Percentiles rank a stretch among this genome's conserved stretches.
phyloP scores from a whole-genome alignment of 2,888 invertebrate genomes.

The Cheilosia pagana region DNA sequence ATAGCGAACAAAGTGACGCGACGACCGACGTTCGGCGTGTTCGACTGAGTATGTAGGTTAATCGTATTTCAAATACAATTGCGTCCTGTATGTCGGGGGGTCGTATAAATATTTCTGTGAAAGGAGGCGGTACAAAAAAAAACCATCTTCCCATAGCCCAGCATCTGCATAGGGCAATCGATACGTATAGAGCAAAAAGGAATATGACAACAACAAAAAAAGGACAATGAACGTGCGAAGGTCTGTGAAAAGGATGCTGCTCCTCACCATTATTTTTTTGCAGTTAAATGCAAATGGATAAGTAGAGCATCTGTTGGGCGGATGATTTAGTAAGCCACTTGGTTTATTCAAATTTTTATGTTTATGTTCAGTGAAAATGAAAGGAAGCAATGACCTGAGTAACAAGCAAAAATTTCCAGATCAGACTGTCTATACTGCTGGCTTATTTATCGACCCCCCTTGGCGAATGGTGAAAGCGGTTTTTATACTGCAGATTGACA shows the following conservation, averaged over 20 bases:
- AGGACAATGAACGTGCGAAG: slow-evolving; percentile 3
- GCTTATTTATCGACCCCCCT: too few relatives aligned
- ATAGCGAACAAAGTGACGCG: slow-evolving; percentile 11
- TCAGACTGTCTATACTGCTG: too few relatives aligned
- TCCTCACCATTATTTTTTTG: not conserved
- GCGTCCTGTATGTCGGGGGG: not conserved
- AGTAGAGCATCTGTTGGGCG: slow-evolving; percentile 3
- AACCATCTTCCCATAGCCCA: not conserved
- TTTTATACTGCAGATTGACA: too few relatives aligned
- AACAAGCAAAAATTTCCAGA: too few relatives aligned
- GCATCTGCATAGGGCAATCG: slow-evolving; percentile 5
- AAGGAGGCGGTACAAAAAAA: not conserved
- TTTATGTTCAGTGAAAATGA: not conserved
- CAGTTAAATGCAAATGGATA: not conserved
- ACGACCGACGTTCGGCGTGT: slow-evolving; percentile 26
- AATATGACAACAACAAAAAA: slow-evolving; percentile 24
- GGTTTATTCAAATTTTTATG: slow-evolving; percentile 11
- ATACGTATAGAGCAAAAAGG: slow-evolving; percentile 9
- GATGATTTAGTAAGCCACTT: slow-evolving; percentile 21
- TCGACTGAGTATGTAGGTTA: slow-evolving; percentile 50
- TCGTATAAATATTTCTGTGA: not conserved
- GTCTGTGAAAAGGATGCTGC: not conserved
- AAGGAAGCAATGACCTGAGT: not conserved
- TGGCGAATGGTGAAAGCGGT: too few relatives aligned
- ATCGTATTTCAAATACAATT: slow-evolving; percentile 55